These are phyloP conservation scores for Leptinotarsa defecta DNA, from an alignment of 1,140 invertebrate species.

Conservation along the genomic window DNA sequence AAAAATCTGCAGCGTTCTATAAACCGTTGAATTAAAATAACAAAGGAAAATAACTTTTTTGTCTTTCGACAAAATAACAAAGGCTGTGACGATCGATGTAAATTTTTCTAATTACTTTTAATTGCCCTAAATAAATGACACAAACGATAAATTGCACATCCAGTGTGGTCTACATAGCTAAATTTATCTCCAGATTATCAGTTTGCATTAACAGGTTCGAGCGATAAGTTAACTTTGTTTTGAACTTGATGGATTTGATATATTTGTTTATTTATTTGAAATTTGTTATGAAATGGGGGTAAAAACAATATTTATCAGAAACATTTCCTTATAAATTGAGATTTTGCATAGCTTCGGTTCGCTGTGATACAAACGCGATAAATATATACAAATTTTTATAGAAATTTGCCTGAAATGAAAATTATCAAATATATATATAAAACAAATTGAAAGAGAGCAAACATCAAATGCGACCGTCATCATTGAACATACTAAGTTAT, in stretches of 20 bases:
- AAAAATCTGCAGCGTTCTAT: background rate
- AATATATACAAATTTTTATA: no score
- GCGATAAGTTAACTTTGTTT: background rate
- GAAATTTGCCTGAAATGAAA: no score
- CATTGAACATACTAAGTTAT: no score
- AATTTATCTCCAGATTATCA: background rate
- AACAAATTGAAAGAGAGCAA: no score
- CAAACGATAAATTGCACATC: background rate
- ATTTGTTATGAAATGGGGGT: background rate
- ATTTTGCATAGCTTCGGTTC: no score
- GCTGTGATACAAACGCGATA: no score
- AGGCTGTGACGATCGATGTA: background rate
- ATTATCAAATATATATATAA: no score
- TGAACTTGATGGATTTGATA: background rate
- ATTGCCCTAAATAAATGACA: background rate
- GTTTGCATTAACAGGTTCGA: background rate
- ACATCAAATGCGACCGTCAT: no score
- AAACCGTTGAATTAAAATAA: background rate
- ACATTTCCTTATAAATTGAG: no score
- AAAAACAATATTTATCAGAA: background rate
- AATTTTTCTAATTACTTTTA: conserved; percentile 7
- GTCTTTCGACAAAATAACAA: background rate
- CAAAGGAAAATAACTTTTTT: background rate
- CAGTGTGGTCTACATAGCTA: background rate
- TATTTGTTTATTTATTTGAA: background rate